These are phyloP conservation scores for Antechinus flavipes DNA, from an alignment of 2,113 vertebrate species.

Conservation along the genomic window DNA sequence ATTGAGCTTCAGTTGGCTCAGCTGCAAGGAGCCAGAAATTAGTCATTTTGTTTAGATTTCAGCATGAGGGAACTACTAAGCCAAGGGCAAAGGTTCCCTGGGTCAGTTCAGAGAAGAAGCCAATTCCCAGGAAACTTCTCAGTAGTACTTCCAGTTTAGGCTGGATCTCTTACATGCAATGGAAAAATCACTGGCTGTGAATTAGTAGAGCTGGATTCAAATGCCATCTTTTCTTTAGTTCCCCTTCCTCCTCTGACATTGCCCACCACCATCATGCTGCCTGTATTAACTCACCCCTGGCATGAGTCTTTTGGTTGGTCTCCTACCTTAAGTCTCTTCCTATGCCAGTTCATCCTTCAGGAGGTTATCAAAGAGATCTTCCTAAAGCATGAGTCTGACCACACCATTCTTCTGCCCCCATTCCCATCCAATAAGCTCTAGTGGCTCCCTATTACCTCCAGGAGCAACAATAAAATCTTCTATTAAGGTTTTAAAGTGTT, in stretches of 20 bases:
- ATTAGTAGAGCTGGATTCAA: not conserved
- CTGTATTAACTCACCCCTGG: not conserved
- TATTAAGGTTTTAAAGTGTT: not conserved
- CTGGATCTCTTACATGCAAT: not conserved
- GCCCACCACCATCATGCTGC: not conserved
- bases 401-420: not conserved
- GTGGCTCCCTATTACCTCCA: not conserved
- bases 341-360: not conserved
- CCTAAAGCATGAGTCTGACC: not conserved
- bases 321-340: not conserved
- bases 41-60: conserved; percentile 6
- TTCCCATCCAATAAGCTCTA: not conserved
- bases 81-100: not conserved
- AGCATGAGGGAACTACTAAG: not conserved
- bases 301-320: not conserved
- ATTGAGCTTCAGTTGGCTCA: not conserved
- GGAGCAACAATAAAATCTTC: not conserved
- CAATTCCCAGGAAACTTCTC: not conserved
- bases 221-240: not conserved
- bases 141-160: not conserved
- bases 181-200: not conserved
- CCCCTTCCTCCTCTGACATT: not conserved
- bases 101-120: not conserved
- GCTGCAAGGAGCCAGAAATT: not conserved
- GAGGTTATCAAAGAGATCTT: not conserved